Evolutionary conservation across 2,888 invertebrate genomes (phyloP), one percentile per base, ranked within the genome.

Genomic region (Scrobipalpa costella): DNA sequence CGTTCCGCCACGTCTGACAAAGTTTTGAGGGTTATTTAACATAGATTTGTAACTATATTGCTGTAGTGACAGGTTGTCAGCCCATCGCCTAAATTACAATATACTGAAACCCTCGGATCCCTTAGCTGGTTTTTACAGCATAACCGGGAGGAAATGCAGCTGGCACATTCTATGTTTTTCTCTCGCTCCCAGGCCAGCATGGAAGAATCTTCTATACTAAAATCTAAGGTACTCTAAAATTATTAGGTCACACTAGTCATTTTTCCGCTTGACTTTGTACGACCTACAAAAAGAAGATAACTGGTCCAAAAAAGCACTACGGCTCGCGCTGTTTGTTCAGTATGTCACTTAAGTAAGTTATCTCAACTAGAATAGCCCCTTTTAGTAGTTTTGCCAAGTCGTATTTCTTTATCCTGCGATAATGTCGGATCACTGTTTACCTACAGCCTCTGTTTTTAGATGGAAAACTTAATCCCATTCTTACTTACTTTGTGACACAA

Each of bases 141-240:
- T n/a, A n/a, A n/a, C n/a, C n/a, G n/a, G n/a, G n/a, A n/a, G n/a
- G n/a, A n/a, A n/a, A n/a, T n/a, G n/a, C n/a, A n/a, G n/a, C n/a
- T n/a, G n/a, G n/a, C n/a, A n/a, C n/a, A n/a, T n/a, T n/a, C n/a
- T n/a, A n/a, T n/a, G n/a, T n/a, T n/a, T n/a, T n/a, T n/a, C n/a
- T n/a, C n/a, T n/a, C n/a, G n/a, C n/a, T n/a, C n/a, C n/a, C n/a
- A n/a, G n/a, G n/a, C n/a, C n/a, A n/a, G n/a, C n/a, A n/a, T n/a
- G n/a, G n/a, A n/a, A n/a, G n/a, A n/a, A n/a, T n/a, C n/a, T n/a
- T 15, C 36, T 57, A 49, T 19, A 19, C 58, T 50, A 58, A 58
- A 33, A 13, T n/a, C 55, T 11, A 21, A 8, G 21, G 3, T 27
- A 52, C 27, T 50, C 11, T 15, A 33, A 7, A 13, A 33, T 27